Base-by-base conservation (phyloP, 2,888 invertebrate genomes). In the Orthosia incerta region DNA sequence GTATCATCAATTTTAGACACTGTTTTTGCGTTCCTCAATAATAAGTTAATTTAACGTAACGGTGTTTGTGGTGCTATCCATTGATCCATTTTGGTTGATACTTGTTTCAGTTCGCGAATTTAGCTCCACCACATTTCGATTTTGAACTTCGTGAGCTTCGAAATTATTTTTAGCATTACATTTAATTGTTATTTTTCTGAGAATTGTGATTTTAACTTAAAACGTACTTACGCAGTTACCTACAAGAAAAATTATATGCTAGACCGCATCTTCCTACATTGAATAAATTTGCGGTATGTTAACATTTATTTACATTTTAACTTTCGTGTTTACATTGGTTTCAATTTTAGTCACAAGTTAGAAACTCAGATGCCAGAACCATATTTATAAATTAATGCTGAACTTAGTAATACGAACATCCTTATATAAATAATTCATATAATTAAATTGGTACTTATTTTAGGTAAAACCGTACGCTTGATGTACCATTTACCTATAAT, bases 241-340 rank as follows among this genome's bases (percentile, higher is more conserved):
- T n/a, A 39, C 31, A 59, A 31, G 23, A 39, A 67, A 59, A 57
- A 11, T 16, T 3, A 15, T 23, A 39, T 31, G 7, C 13, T 23
- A n/a, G 20, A 46, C 23, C 48, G 3, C n/a, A 59, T 51, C 46
- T 76, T 68, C 57, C 15, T 67, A 51, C 23, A 23, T 59, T 39
- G 31, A 13, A 16, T 31, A 13, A 31, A 57, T 31, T 46, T 76
- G 45, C 23, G 26, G 20, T 56, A 57, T 23, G 13, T 31, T 18
- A 26, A 31, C 45, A 63, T 23, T 67, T 16, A n/a, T 31, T 7
- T 31, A 31, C 7, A 31, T 31, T 31, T 31, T 31, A 31, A 7
- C 0, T 31, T 31, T 7, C 46, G 16, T n/a, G 12, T n/a, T 45
- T 15, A 45, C 45, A 53, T 57, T n/a, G 12, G 18, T 15, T 39